Evolutionary conservation across 2,888 invertebrate genomes (phyloP).

Genomic region (Ernsta delagoae): DNA sequence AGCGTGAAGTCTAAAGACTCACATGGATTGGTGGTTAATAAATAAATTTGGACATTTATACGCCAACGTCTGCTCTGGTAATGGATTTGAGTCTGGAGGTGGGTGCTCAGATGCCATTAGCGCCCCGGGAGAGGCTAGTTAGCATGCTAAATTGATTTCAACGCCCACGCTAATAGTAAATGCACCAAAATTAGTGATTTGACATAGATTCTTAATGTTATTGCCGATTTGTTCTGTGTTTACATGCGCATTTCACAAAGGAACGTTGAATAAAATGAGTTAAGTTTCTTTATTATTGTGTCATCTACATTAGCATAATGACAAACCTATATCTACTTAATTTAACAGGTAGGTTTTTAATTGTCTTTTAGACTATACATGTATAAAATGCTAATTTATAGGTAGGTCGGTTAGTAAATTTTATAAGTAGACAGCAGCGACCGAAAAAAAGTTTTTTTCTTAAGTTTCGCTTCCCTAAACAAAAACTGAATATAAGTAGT

Average conservation of each 20-base stretch:
- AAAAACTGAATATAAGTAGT: background rate
- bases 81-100: conserved; percentile 39
- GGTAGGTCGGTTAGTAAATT: too few species aligned
- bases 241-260: conserved; percentile 6
- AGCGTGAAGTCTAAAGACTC: conserved; percentile 34
- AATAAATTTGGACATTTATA: conserved; percentile 44
- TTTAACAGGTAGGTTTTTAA: too few species aligned
- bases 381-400: background rate
- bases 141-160: conserved; percentile 69
- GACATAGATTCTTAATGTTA: conserved; percentile 24
- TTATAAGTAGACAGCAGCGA: too few species aligned
- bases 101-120: conserved; percentile 53
- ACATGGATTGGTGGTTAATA: conserved; percentile 38
- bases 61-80: conserved; percentile 42
- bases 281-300: too few species aligned
- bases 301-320: too few species aligned
- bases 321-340: too few species aligned
- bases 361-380: background rate
- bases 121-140: conserved; percentile 63
- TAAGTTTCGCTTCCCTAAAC: background rate
- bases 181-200: conserved; percentile 33
- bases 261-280: conserved; percentile 7
- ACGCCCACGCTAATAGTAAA: conserved; percentile 53
- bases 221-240: conserved; percentile 12
- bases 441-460: too few species aligned